Evolutionary conservation across 2,797 vertebrate species (phyloP), one percentile per base, ranked within the genome.

Genomic region (Prunella strophiata): DNA sequence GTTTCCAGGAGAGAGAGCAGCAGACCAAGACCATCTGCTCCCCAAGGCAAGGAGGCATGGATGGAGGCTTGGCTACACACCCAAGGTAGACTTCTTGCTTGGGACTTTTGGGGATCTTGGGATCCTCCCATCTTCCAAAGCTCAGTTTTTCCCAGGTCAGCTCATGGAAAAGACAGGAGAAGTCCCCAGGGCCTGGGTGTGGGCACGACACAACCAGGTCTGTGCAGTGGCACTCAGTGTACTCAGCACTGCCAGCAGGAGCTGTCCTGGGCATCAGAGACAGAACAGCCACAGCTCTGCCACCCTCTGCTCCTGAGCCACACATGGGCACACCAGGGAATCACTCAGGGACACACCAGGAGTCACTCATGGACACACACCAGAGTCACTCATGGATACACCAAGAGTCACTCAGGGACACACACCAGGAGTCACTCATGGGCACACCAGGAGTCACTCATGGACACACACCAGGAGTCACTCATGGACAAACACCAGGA

Each of bases 61-160:
- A 25, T 20, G 9, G 48, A 80, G 18, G 57, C 17, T 82, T 57
- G 19, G 12, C 25, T 16, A 43, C 17, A 10, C 43, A 63, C 15
- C 2, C 16, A 18, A 2, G 0, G 0, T 0, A 58, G 50, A 11
- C 22, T 55, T 43, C 27, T 42, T 45, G 27, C 42, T 20, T 27
- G 27, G 34, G 30, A 45, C 26, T 32, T 85, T 14, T 30, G 45
- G 20, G 52, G 18, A 17, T 76, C 50, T 43, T 18, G 4, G 45
- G 50, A 88, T 27, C 7, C 32, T 84, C 47, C 36, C 1, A 2
- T 26, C 7, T 59, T 81, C 63, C 59, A 70, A 58, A 65, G 19
- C 4, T 5, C 30, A n/a, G 25, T 0, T 73, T 91, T 79, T 14
- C 34, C 34, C 34, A 34, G 38, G 55, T 34, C 32, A 52, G 29